These are phyloP conservation scores for Saguinus midas DNA, from an alignment of 2,113 vertebrate species.

Conservation along the genomic window DNA sequence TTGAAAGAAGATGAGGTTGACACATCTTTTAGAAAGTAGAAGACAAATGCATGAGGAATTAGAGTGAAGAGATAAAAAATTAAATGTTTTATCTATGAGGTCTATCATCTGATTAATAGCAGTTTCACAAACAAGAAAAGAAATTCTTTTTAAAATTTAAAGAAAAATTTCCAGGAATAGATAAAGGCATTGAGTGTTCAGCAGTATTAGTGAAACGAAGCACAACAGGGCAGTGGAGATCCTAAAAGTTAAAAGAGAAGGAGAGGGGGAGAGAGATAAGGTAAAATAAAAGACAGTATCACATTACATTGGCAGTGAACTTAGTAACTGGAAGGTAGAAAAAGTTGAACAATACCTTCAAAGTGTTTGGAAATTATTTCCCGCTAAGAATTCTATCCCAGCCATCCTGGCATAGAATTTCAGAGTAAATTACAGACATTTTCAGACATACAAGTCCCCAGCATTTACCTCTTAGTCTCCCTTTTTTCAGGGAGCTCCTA, in stretches of 20 bases:
- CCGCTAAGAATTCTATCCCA: not conserved
- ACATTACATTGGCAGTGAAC: not conserved
- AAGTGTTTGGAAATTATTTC: not conserved
- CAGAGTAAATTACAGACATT: not conserved
- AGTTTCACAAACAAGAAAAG: not conserved
- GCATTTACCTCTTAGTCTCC: not conserved
- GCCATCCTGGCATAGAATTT: not conserved
- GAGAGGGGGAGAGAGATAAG: not conserved
- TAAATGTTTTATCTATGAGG: not conserved
- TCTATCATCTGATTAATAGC: not conserved
- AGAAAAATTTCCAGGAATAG: not conserved
- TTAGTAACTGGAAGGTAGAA: not conserved
- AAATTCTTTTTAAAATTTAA: not conserved
- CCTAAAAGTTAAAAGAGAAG: not conserved
- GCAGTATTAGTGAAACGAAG: not conserved
- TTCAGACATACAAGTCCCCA: not conserved
- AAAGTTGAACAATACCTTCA: not conserved
- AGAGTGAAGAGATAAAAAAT: not conserved
- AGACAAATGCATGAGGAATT: not conserved
- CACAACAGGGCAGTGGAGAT: not conserved
- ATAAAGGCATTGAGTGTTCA: not conserved
- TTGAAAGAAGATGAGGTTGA: not conserved
- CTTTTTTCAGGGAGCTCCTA: not conserved
- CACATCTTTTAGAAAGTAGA: not conserved
- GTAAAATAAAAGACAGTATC: not conserved